Evolutionary conservation across 2,113 vertebrate genomes (phyloP).

Genomic region (Muntiacus muntjak): DNA sequence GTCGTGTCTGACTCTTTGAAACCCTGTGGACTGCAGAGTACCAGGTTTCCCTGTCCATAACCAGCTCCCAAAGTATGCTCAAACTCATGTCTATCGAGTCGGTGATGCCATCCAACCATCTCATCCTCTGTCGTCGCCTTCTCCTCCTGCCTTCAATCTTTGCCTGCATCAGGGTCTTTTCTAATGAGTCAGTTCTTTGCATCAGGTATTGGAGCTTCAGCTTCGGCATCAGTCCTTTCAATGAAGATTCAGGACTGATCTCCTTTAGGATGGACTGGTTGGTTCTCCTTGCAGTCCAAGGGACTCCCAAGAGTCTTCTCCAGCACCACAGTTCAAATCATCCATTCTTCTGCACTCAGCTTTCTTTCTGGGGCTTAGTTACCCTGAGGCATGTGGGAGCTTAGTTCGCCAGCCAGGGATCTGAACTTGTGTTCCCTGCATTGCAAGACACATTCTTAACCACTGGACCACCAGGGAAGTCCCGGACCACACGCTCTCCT

Average conservation of each 20-base stretch:
- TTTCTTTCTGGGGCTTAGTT: not conserved
- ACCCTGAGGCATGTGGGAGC: not conserved
- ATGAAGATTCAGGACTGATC: not conserved
- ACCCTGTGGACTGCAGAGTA: not conserved
- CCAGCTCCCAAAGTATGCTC: not conserved
- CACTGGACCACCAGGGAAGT: not conserved
- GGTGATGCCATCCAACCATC: not conserved
- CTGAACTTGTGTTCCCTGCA: not conserved
- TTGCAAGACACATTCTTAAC: not conserved
- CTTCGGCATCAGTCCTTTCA: not conserved
- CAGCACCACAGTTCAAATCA: not conserved
- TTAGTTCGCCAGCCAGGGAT: not conserved
- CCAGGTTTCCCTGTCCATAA: not conserved
- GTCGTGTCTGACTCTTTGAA: not conserved
- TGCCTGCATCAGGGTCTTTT: not conserved
- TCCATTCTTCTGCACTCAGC: not conserved
- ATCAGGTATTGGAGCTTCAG: not conserved
- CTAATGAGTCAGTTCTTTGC: not conserved
- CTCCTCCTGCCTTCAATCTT: not conserved
- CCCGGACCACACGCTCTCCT: not conserved
- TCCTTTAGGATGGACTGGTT: not conserved
- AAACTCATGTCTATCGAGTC: not conserved
- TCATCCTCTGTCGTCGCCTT: not conserved
- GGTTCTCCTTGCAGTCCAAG: not conserved
- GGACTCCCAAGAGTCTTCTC: not conserved